phyloP scores from a whole-genome alignment of 2,113 vertebrate species.

The Dryoscopus gambensis region DNA sequence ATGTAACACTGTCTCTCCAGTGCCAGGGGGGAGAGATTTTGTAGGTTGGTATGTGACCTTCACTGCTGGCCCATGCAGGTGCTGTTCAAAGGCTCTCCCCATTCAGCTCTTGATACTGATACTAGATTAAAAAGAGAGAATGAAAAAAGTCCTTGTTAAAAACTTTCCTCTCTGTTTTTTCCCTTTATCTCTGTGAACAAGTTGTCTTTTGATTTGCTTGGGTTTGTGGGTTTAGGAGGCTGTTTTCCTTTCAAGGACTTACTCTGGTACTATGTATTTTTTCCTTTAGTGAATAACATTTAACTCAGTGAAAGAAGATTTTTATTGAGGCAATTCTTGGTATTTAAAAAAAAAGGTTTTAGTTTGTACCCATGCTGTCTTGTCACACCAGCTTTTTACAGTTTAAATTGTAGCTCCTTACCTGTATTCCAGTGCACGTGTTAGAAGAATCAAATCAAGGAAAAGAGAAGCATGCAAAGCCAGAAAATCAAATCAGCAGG shows the following conservation, averaged over 20 bases:
- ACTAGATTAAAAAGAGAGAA: slow-evolving; percentile 62
- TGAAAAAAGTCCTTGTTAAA: slow-evolving; percentile 60
- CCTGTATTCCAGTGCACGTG: background rate
- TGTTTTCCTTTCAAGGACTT: slow-evolving; percentile 70
- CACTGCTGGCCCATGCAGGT: slow-evolving; percentile 65
- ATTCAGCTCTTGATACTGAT: slow-evolving; percentile 61
- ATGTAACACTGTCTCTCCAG: slow-evolving; percentile 65
- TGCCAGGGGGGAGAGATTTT: slow-evolving; percentile 53
- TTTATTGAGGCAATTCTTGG: background rate
- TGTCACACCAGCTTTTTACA: background rate
- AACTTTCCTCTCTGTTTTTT: slow-evolving; percentile 54
- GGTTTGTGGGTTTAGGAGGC: slow-evolving; percentile 65
- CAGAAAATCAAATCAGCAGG: background rate
- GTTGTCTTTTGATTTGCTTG: slow-evolving; percentile 74
- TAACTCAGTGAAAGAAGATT: slow-evolving; percentile 32
- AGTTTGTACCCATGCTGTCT: background rate
- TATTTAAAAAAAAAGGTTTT: background rate
- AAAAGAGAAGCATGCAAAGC: background rate
- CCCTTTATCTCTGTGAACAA: slow-evolving; percentile 67
- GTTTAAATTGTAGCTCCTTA: background rate
- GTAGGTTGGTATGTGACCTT: slow-evolving; percentile 69
- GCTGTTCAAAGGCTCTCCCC: slow-evolving; percentile 58
- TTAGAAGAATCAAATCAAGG: background rate
- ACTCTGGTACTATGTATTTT: slow-evolving; percentile 67
- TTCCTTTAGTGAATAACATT: background rate